Evolutionary conservation across 2,113 vertebrate genomes (phyloP), one percentile per base, ranked within the genome.

Genomic region (Peromyscus maniculatus): DNA sequence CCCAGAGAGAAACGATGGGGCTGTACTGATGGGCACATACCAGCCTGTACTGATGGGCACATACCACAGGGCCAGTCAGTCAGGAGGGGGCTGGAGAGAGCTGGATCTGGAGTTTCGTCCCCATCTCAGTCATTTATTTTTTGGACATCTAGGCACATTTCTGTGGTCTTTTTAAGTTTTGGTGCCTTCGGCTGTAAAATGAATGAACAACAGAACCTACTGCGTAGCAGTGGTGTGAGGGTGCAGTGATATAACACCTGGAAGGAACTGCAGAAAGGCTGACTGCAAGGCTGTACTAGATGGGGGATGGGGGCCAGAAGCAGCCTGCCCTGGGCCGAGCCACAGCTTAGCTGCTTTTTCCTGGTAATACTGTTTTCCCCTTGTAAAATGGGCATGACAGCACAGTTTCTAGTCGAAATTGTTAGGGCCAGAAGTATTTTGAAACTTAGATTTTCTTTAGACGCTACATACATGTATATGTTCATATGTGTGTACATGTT

Each of bases 401-500:
- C 52, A 57, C 1, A 36, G 62, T 80, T 13, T 64, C 87, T 83
- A 55, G 66, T 80, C 92, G 49, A 95, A 95, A 75, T 9, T 74
- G 13, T 36, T 87, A 13, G 43, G 21, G 55, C 72, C n/a, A 82
- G 77, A 77, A 11, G 13, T 52, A 46, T 77, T 89, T 94, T 84
- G 83, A 91, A 95, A 95, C 91, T 92, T 22, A 59, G 66, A 90
- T 87, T 93, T 95, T 84, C 77, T 95, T 89, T 91, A 86, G 82
- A 93, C 57, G 55, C 10, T 80, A n/a, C 10, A 62, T 24, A 80
- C 19, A 52, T 3, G 3, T 66, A 16, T 55, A 16, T 72, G 21
- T n/a, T 28, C 19, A 49, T 66, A 49, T 78, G 26, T 24, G 31
- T 36, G 6, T 55, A 13, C 19, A 71, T 46, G 26, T 16, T 21